phyloP scores from a whole-genome alignment of 2,113 vertebrate species.

The Silurus meridionalis region DNA sequence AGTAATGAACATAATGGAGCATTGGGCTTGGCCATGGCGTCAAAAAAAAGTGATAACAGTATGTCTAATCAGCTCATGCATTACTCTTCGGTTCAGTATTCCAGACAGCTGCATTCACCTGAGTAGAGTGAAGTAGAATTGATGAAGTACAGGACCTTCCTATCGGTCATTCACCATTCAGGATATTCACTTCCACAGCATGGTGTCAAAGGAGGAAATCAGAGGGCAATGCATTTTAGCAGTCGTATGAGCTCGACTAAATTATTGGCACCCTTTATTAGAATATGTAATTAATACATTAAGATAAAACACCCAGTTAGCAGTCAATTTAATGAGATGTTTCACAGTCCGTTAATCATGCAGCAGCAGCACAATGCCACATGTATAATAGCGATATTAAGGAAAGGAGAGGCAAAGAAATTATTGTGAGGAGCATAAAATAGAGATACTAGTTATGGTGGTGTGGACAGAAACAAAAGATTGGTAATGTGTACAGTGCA shows the following conservation, averaged over 20 bases:
- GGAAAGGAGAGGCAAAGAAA: not conserved
- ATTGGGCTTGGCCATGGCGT: not conserved
- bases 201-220: not conserved
- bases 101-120: not conserved
- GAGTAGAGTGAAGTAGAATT: slow-evolving; percentile 1
- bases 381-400: not conserved
- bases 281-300: not conserved
- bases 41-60: not conserved
- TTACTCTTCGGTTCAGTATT: not conserved
- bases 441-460: not conserved
- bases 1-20: not conserved
- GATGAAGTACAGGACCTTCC: not conserved
- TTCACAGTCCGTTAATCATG: not conserved
- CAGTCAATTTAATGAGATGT: not conserved
- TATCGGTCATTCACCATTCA: not conserved
- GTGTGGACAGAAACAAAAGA: not conserved
- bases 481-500: not conserved
- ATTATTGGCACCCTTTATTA: not conserved
- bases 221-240: not conserved
- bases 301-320: not conserved
- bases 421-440: not conserved
- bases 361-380: not conserved
- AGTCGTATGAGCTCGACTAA: not conserved
- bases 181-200: not conserved
- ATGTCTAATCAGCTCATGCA: not conserved